A percentile compares a stretch with the other conserved stretches of the same genome.
Conservation (phyloP, 1,140 invertebrate species). For the Halesus radiatus region DNA sequence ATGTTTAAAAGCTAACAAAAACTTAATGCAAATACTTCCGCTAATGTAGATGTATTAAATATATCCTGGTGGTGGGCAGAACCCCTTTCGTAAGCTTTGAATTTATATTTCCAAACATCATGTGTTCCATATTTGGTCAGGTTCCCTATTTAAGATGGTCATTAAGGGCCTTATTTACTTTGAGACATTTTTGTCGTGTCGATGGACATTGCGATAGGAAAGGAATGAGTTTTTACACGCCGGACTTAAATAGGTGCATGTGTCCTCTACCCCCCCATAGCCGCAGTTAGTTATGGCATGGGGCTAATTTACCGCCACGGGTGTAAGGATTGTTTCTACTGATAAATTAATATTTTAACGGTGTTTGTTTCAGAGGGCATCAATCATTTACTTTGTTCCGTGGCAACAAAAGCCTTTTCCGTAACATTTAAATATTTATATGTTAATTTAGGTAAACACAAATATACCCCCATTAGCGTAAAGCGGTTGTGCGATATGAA, state of each 20-base stretch:
- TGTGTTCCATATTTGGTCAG: slow-evolving; percentile 3
- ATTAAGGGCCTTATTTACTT: slow-evolving; percentile 54
- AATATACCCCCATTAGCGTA: slow-evolving; percentile 15
- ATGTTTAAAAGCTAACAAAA: too few relatives aligned
- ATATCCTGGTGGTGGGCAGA: too few relatives aligned
- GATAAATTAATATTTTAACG: slow-evolving; percentile 57
- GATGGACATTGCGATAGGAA: slow-evolving; percentile 50
- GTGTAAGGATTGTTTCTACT: slow-evolving; percentile 40
- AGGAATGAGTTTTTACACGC: slow-evolving; percentile 50
- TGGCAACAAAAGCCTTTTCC: slow-evolving; percentile 27
- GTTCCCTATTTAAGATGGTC: slow-evolving; percentile 33
- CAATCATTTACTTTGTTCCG: slow-evolving; percentile 49
- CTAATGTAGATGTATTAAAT: too few relatives aligned
- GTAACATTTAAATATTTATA: slow-evolving; percentile 28
- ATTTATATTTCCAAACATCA: not conserved
- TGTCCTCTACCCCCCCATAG: not conserved
- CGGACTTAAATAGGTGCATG: slow-evolving; percentile 39
- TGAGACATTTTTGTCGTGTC: slow-evolving; percentile 55
- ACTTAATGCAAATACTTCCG: too few relatives aligned
- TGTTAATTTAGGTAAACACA: slow-evolving; percentile 8
- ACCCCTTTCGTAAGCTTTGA: too few relatives aligned
- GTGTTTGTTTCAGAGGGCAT: slow-evolving; percentile 50
- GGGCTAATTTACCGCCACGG: slow-evolving; percentile 22
- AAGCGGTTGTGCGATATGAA: not conserved
- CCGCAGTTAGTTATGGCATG: not conserved